These are phyloP conservation scores for Daphoenositta chrysoptera DNA, from an alignment of 2,113 vertebrate genomes.

Conservation along the genomic window DNA sequence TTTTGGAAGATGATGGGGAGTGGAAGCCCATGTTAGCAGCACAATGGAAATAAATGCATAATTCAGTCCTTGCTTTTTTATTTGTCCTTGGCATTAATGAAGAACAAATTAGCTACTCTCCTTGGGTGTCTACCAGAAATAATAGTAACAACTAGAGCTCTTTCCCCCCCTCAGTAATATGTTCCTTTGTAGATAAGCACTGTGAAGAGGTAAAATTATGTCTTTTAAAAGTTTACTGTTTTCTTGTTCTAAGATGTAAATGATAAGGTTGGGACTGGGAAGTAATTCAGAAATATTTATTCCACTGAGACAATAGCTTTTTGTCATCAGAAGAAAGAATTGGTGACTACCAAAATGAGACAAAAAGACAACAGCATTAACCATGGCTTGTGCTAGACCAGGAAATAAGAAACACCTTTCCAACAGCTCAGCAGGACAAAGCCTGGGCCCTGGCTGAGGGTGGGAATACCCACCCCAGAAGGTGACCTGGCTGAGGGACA, in stretches of 20 bases:
- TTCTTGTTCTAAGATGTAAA: constrained; percentile 76
- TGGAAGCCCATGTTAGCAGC: constrained; percentile 48
- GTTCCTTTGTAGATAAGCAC: constrained; percentile 86
- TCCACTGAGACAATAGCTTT: constrained; percentile 71
- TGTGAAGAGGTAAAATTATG: constrained; percentile 78
- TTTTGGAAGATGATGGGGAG: constrained; percentile 55
- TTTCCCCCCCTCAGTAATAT: constrained; percentile 70
- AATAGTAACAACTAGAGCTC: constrained; percentile 73
- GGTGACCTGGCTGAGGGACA: background rate
- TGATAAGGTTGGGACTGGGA: constrained; percentile 71
- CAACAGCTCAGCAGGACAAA: background rate
- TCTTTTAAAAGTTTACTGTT: constrained; percentile 79
- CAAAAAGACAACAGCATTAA: constrained; percentile 49
- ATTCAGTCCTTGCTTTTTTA: constrained; percentile 69
- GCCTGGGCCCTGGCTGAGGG: background rate
- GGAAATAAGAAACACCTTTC: constrained; percentile 25
- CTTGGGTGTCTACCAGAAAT: constrained; percentile 81
- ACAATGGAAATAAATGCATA: constrained; percentile 72
- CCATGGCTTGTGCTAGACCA: background rate
- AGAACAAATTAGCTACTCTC: constrained; percentile 81
- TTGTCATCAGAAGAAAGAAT: constrained; percentile 73
- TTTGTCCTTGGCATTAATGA: constrained; percentile 83
- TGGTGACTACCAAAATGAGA: constrained; percentile 62
- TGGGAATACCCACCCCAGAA: background rate
- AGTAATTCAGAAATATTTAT: constrained; percentile 76